These are phyloP conservation scores for Helobdella robusta DNA, from an alignment of 2,888 invertebrate genomes.

Conservation along the genomic window DNA sequence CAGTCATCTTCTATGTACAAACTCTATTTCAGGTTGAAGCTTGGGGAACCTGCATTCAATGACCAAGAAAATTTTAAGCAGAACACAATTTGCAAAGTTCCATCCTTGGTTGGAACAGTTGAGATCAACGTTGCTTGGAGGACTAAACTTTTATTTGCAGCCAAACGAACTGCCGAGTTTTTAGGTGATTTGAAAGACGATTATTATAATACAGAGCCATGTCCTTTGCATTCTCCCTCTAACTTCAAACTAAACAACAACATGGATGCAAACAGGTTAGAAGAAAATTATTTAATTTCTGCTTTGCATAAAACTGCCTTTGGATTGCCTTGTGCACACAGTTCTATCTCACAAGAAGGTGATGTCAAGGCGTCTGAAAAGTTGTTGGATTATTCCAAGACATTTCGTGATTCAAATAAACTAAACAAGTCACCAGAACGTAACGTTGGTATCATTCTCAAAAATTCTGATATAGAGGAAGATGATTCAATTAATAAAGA, in stretches of 20 bases:
- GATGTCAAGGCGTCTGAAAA: too few relatives aligned
- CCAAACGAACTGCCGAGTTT: background rate
- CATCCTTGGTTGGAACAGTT: background rate
- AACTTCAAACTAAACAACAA: too few relatives aligned
- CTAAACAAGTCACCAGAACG: too few relatives aligned
- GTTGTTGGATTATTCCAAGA: too few relatives aligned
- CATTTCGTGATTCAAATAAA: too few relatives aligned
- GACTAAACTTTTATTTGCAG: conserved; percentile 12
- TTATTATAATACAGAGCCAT: too few relatives aligned
- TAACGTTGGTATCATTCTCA: too few relatives aligned
- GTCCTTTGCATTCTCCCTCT: too few relatives aligned
- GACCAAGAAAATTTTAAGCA: conserved; percentile 10
- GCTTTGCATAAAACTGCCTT: conserved; percentile 17
- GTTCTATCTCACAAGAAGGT: too few relatives aligned
- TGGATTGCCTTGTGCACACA: too few relatives aligned
- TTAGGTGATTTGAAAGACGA: background rate
- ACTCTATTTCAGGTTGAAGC: conserved; percentile 1
- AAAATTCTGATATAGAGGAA: conserved; percentile 7
- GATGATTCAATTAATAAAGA: background rate
- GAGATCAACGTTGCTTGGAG: conserved; percentile 20
- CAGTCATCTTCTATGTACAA: conserved; percentile 5
- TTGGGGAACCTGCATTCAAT: conserved; percentile 12
- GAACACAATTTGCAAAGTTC: conserved; percentile 7
- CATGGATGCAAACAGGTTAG: too few relatives aligned
- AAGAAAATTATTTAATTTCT: too few relatives aligned